Percentiles rank a stretch among this genome's conserved stretches.
phyloP scores from a whole-genome alignment of 2,113 vertebrate genomes.

The Cepphus grylle region DNA sequence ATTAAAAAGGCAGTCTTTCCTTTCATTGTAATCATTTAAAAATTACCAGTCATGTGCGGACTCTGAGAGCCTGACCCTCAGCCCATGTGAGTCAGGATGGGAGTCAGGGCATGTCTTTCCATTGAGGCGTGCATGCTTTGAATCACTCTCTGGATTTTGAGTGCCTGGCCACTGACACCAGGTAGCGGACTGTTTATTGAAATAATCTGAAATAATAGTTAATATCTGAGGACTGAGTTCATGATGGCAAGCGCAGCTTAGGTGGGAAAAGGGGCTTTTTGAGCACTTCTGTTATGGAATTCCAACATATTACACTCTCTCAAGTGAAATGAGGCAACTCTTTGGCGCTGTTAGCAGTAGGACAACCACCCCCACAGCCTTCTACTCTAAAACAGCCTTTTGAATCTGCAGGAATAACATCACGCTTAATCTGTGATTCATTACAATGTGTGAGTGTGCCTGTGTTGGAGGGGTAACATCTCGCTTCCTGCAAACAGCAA shows the following conservation, averaged over 20 bases:
- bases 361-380: not conserved
- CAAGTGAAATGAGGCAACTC: not conserved
- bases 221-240: not conserved
- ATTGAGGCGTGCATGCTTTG: not conserved
- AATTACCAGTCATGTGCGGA: constrained; percentile 30
- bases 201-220: not conserved
- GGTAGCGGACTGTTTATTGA: not conserved
- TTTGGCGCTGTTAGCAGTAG: not conserved
- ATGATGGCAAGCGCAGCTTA: not conserved
- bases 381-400: not conserved
- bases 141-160: not conserved
- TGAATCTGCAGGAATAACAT: not conserved
- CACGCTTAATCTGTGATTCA: not conserved
- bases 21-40: constrained; percentile 56
- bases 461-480: not conserved
- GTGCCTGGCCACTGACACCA: not conserved
- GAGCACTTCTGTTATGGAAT: not conserved
- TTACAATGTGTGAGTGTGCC: not conserved
- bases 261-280: not conserved
- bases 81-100: not conserved
- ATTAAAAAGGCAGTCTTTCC: constrained; percentile 58
- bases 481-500: not conserved
- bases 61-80: not conserved
- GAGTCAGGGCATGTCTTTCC: not conserved
- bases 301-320: too few species aligned